Evolutionary conservation across 2,888 invertebrate genomes (phyloP).

Genomic region (Oeneis ivallda): DNA sequence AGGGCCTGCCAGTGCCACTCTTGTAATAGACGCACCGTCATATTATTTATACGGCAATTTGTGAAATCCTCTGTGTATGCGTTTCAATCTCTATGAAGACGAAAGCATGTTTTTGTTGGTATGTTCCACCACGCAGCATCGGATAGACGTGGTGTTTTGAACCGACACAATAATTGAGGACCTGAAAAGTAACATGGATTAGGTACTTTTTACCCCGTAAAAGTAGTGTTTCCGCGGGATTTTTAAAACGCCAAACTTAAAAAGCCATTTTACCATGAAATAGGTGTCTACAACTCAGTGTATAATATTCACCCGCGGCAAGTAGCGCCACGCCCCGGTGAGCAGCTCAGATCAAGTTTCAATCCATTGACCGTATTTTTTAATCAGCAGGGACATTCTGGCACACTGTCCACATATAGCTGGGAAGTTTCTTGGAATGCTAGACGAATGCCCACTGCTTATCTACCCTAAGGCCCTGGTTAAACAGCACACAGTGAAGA

Average conservation of each 20-base stretch:
- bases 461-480: conserved; percentile 27
- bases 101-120: too few relatives aligned
- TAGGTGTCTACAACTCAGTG: background rate
- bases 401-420: conserved; percentile 28
- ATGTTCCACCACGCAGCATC: too few relatives aligned
- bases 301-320: background rate
- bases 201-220: background rate
- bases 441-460: conserved; percentile 26
- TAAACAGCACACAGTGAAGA: background rate
- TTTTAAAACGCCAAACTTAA: background rate
- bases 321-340: conserved; percentile 22
- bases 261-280: too few relatives aligned
- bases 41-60: too few relatives aligned
- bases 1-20: too few relatives aligned
- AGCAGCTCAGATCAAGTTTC: conserved; percentile 28
- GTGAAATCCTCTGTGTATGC: too few relatives aligned
- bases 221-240: background rate
- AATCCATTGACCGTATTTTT: conserved; percentile 37
- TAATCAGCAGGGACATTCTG: conserved; percentile 33
- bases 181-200: too few relatives aligned
- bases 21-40: too few relatives aligned
- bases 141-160: too few relatives aligned
- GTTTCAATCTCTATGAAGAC: too few relatives aligned
- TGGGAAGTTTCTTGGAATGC: conserved; percentile 28
- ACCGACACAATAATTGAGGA: too few relatives aligned